Base-by-base conservation (phyloP, 2,797 vertebrate species). In the Streptopelia turtur region DNA sequence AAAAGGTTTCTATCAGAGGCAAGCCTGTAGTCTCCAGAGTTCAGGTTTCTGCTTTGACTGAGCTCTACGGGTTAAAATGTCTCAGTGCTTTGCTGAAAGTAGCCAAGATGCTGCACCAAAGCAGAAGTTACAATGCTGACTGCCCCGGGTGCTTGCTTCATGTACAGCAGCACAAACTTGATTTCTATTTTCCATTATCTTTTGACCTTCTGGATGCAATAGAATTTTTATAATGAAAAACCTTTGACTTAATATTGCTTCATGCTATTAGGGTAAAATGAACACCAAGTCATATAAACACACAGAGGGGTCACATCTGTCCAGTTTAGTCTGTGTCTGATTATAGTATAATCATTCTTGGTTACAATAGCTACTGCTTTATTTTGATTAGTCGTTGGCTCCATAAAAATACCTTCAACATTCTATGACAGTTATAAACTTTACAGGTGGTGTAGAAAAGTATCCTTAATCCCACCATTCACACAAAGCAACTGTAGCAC, bases 21-120 rank as follows among this genome's bases (percentile, higher is more conserved):
- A 17, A 72, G 21, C 31, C 31, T 65, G 7, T 7, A 30, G 30
- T n/a, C 17, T 83, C 13, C 90, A 41, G 61, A 63, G 31, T 68
- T 86, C 65, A 81, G 18, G 8, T 87, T 84, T 87, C 57, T 89
- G 45, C 37, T 61, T 68, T 95, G 56, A 52, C 83, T 77, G 57
- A 85, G 31, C n/a, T 92, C 37, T 77, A 6, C 56, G 77, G 31
- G 31, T 31, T 68, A 33, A 83, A 85, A n/a, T 18, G 53, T 71
- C 71, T 66, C 63, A 82, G 5, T 27, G 59, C 8, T 3, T 39
- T 39, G n/a, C 41, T 53, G 45, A 75, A 53, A 35, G 37, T 1
- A 43, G 65, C n/a, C 31, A 2, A 10, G 45, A 18, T 9, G n/a
- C 11, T 92, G 64, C 78, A 47, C 35, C 1, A 3, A 35, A 57